Conservation (phyloP, 2,113 vertebrate species). For the Prolemur simus region DNA sequence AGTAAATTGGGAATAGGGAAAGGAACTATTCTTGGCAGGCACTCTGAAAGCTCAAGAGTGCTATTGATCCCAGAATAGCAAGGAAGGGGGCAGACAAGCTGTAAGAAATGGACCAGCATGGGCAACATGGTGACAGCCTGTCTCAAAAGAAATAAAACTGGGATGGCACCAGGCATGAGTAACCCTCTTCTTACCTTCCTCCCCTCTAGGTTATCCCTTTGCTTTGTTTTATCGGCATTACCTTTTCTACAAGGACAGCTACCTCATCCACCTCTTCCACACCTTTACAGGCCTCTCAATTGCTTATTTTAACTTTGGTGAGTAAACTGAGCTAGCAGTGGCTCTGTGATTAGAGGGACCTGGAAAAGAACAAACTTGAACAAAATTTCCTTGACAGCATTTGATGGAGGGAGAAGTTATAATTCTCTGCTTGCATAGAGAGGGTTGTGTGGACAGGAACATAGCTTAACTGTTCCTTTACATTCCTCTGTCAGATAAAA, state of each 20-base stretch:
- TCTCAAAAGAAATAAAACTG: background rate
- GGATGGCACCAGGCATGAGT: background rate
- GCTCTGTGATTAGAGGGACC: background rate
- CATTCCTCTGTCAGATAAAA: background rate
- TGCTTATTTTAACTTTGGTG: slow-evolving; percentile 98
- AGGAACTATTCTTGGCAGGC: background rate
- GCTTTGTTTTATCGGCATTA: slow-evolving; percentile 93
- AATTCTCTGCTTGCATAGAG: background rate
- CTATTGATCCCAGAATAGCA: background rate
- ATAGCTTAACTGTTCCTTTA: background rate
- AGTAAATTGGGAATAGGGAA: background rate
- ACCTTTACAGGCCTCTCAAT: slow-evolving; percentile 92
- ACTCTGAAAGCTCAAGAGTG: background rate
- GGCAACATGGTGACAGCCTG: no score
- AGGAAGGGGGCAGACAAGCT: background rate
- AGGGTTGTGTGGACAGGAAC: background rate
- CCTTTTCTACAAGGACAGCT: slow-evolving; percentile 93
- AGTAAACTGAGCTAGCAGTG: slow-evolving; percentile 74
- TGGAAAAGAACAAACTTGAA: background rate
- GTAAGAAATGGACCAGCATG: background rate
- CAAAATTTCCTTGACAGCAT: background rate
- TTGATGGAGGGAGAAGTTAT: background rate
- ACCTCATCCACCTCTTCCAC: slow-evolving; percentile 94
- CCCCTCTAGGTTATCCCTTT: slow-evolving; percentile 91
- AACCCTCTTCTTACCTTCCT: slow-evolving; percentile 41